A percentile compares a stretch with the other conserved stretches of the same genome.
These are phyloP conservation scores for Calvadosia cruxmelitensis DNA, from an alignment of 30 jellyfish, hydroid and myxozoan genomes.

Conservation along the genomic window DNA sequence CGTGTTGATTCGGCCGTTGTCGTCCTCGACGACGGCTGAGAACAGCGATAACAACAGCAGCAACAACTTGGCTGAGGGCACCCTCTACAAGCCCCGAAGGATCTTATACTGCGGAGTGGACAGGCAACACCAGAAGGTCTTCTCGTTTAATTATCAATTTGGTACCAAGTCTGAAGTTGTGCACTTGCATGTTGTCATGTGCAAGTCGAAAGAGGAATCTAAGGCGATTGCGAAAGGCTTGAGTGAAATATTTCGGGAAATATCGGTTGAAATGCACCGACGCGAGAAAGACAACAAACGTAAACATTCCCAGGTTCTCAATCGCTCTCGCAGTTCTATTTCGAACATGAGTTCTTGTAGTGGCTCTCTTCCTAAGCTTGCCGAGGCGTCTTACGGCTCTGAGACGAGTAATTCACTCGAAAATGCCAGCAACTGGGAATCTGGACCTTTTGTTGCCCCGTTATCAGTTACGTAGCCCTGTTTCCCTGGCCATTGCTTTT, in stretches of 20 bases:
- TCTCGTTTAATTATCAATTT: conserved; percentile 74
- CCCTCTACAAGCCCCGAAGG: conserved; percentile 62
- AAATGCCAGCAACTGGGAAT: conserved; percentile 50
- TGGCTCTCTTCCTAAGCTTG: conserved; percentile 1
- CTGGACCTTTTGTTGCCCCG: conserved; percentile 10
- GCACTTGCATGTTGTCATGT: conserved; percentile 72
- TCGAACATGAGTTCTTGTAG: background rate
- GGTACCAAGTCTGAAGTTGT: conserved; percentile 80
- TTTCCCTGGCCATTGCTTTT: too few species aligned
- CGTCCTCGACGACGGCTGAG: background rate
- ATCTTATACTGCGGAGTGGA: conserved; percentile 90
- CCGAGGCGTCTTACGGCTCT: conserved; percentile 40
- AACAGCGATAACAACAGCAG: background rate
- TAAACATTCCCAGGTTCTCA: conserved; percentile 56
- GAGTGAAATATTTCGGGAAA: conserved; percentile 56
- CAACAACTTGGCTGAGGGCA: background rate
- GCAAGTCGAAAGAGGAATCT: conserved; percentile 80
- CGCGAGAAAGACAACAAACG: conserved; percentile 64
- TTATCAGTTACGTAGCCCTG: background rate
- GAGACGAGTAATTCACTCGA: conserved; percentile 39
- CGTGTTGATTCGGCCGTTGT: conserved; percentile 39
- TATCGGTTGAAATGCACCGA: conserved; percentile 58
- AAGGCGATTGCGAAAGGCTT: conserved; percentile 55
- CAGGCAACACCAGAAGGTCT: conserved; percentile 70
- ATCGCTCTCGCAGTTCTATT: background rate